Evolutionary conservation across 2,113 vertebrate species (phyloP), one percentile per base, ranked within the genome.

Genomic region (Thomomys bottae): DNA sequence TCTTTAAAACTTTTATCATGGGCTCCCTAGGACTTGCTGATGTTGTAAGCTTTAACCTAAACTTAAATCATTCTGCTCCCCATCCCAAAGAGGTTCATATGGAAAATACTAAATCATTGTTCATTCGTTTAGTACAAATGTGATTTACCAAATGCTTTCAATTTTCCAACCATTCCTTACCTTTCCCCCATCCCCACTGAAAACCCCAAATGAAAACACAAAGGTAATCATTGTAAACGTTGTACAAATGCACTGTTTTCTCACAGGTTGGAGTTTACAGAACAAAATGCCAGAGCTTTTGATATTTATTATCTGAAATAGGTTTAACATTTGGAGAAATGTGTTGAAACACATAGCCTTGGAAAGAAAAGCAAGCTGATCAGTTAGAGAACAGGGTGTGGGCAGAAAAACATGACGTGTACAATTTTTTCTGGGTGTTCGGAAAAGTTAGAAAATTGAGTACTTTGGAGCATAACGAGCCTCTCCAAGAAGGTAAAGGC

Each of bases 261-360:
- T 93, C 89, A 92, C 61, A 94, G 87, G 89, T 28, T 93, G 92
- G 81, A 95, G 78, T 96, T 96, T 90, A 94, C 92, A 96, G 88
- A 95, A 96, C 88, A 88, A 97, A 95, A 95, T 84, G 95, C 45
- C 92, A 97, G 93, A 96, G 93, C 42, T 96, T 49, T 88, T 96
- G 54, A 77, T 87, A 97, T 98, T 98, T 98, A 97, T 98, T 98
- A 94, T 93, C 94, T 2, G 59, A 97, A 96, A 96, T n/a, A 89
- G 61, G 93, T 95, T 97, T 93, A 96, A 97, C 97, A 97, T 95
- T 96, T 81, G 61, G 79, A 94, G 95, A 87, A 92, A 83, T 34
- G 71, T 61, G 95, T 97, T 97, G 87, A 79, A 96, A 96, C 89
- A 96, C 45, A 97, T 90, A 97, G 92, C 89, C 76, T 89, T 94